A percentile compares a stretch with the other conserved stretches of the same genome.
Evolutionary conservation across 1,140 invertebrate genomes (phyloP).

Genomic region (Zaprionus davidi): DNA sequence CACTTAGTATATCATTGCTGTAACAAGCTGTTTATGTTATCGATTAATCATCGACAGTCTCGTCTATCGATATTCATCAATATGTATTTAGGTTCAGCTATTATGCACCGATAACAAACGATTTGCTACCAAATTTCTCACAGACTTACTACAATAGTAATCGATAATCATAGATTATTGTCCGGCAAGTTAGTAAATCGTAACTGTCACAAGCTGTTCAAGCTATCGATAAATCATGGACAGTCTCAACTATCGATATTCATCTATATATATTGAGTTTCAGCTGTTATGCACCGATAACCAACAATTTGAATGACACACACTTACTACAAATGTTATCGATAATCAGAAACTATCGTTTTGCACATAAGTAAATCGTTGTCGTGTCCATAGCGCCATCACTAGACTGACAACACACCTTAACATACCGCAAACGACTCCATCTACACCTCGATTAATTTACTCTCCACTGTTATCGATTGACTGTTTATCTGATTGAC

Average conservation of each 20-base stretch:
- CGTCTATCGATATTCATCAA: too few species aligned
- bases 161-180: background rate
- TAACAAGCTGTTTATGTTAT: too few species aligned
- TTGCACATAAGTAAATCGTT: background rate
- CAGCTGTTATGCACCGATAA: too few species aligned
- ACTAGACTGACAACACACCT: background rate
- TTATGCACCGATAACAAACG: too few species aligned
- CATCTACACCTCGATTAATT: background rate
- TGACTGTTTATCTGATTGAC: background rate
- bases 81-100: too few species aligned
- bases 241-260: too few species aligned
- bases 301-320: too few species aligned
- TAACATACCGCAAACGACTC: background rate
- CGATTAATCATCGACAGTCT: too few species aligned
- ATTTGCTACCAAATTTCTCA: too few species aligned
- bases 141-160: background rate
- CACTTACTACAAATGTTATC: background rate
- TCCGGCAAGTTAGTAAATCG: too few species aligned
- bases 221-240: background rate
- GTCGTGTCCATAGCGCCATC: background rate
- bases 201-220: background rate
- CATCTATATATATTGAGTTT: too few species aligned
- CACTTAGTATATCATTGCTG: too few species aligned
- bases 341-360: background rate
- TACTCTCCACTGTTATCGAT: slow-evolving; percentile 1